Percentiles rank a stretch among this genome's conserved stretches.
phyloP scores from a whole-genome alignment of 2,888 invertebrate species.

The Zeuzera pyrina region DNA sequence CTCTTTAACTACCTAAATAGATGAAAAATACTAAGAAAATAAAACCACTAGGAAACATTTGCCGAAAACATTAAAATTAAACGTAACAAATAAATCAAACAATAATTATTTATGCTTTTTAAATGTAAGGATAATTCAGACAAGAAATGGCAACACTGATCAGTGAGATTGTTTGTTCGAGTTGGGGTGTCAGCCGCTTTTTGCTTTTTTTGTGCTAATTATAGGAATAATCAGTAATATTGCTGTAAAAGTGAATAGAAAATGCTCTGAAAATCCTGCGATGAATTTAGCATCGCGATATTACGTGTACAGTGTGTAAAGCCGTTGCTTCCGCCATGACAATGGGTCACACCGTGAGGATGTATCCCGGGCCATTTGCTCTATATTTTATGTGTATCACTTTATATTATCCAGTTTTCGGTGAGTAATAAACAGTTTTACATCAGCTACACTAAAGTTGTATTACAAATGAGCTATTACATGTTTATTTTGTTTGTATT shows the following conservation, averaged over 20 bases:
- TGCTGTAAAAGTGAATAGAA: conserved; percentile 40
- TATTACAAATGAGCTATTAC: neutral
- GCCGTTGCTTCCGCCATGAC: conserved; percentile 64
- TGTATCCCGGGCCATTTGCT: conserved; percentile 50
- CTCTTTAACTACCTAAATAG: too few species aligned
- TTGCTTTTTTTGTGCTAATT: conserved; percentile 52
- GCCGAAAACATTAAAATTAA: too few species aligned
- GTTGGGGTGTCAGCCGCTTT: conserved; percentile 69
- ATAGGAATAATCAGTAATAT: conserved; percentile 49
- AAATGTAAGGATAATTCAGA: too few species aligned
- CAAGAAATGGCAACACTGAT: too few species aligned
- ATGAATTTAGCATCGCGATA: conserved; percentile 42
- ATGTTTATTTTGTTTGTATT: neutral
- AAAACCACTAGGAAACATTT: too few species aligned
- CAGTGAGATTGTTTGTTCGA: conserved; percentile 64
- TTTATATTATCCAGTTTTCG: conserved; percentile 51
- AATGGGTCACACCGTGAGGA: conserved; percentile 54
- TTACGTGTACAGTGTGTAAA: conserved; percentile 45
- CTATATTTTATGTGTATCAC: conserved; percentile 60
- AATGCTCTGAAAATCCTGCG: conserved; percentile 50
- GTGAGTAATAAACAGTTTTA: conserved; percentile 36
- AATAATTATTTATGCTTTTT: too few species aligned
- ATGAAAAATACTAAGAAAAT: too few species aligned
- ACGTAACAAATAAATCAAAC: too few species aligned
- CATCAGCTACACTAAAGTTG: neutral